Conservation (phyloP, 2,113 vertebrate species). For the Rhadina sibilatrix region DNA sequence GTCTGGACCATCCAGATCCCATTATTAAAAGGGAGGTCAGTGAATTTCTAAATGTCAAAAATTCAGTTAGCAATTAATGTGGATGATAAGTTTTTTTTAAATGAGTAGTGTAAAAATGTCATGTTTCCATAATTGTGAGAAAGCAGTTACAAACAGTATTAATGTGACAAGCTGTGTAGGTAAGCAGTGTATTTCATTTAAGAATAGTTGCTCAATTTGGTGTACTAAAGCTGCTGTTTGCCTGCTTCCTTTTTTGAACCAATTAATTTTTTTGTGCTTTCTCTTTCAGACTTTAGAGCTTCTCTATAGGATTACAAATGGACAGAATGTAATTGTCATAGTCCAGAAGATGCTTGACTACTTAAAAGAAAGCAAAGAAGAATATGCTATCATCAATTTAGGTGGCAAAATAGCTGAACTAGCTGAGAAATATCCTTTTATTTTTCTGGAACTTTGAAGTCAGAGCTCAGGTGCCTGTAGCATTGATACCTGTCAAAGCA, state of each 20-base stretch:
- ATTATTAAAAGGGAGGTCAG: slow-evolving; percentile 96
- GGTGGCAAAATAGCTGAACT: slow-evolving; percentile 92
- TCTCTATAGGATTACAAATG: slow-evolving; percentile 95
- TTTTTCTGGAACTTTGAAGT: background rate
- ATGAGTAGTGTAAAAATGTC: background rate
- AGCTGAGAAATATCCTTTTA: slow-evolving; percentile 93
- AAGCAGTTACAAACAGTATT: background rate
- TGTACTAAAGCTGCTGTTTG: background rate
- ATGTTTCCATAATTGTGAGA: background rate
- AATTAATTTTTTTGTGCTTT: background rate
- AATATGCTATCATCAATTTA: slow-evolving; percentile 86
- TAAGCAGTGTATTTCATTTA: background rate
- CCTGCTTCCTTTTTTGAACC: background rate
- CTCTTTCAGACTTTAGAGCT: slow-evolving; percentile 89
- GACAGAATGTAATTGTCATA: slow-evolving; percentile 90
- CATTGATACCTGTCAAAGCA: background rate
- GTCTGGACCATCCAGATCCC: slow-evolving; percentile 91
- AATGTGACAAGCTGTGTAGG: background rate
- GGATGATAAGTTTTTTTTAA: background rate
- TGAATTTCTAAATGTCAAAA: background rate
- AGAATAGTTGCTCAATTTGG: background rate
- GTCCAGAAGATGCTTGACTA: slow-evolving; percentile 96
- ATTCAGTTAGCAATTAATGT: background rate
- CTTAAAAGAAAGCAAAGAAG: slow-evolving; percentile 83
- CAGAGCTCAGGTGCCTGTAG: background rate